Evolutionary conservation across 2,888 invertebrate species (phyloP).

Genomic region (Idaea straminata): DNA sequence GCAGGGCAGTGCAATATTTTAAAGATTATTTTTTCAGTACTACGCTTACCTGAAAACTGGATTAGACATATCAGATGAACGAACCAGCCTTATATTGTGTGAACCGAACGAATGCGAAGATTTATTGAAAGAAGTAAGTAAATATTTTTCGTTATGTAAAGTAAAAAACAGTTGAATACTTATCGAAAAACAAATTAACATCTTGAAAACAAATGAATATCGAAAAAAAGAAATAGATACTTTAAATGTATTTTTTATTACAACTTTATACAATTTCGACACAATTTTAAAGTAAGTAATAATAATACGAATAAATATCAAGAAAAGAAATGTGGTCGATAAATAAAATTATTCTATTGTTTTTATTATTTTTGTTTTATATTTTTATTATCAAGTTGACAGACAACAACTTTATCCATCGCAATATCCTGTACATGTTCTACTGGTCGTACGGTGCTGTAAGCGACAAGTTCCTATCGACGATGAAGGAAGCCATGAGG

Average conservation of each 20-base stretch:
- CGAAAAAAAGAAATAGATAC: too few relatives aligned
- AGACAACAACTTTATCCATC: slow-evolving; percentile 80
- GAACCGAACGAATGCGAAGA: slow-evolving; percentile 77
- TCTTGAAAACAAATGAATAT: too few relatives aligned
- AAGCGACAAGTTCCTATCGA: slow-evolving; percentile 69
- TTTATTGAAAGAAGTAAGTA: slow-evolving; percentile 34
- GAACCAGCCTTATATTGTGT: slow-evolving; percentile 78
- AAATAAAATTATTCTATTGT: too few relatives aligned
- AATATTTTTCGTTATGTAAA: not conserved
- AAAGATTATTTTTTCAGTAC: slow-evolving; percentile 62
- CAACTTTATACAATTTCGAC: not conserved
- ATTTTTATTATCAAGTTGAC: slow-evolving; percentile 52
- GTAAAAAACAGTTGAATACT: not conserved
- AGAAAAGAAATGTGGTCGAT: too few relatives aligned
- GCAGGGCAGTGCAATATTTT: too few relatives aligned
- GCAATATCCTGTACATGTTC: slow-evolving; percentile 83
- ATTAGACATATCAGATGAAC: slow-evolving; percentile 70
- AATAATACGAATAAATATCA: too few relatives aligned
- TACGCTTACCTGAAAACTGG: slow-evolving; percentile 70
- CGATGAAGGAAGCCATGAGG: slow-evolving; percentile 80
- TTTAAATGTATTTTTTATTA: slow-evolving; percentile 4
- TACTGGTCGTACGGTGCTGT: slow-evolving; percentile 82
- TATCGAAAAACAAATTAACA: too few relatives aligned
- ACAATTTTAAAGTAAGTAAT: too few relatives aligned
- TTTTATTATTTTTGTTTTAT: too few relatives aligned